Evolutionary conservation across 92 coral and sea anemone species (phyloP).

Genomic region (Porites cylindrica): DNA sequence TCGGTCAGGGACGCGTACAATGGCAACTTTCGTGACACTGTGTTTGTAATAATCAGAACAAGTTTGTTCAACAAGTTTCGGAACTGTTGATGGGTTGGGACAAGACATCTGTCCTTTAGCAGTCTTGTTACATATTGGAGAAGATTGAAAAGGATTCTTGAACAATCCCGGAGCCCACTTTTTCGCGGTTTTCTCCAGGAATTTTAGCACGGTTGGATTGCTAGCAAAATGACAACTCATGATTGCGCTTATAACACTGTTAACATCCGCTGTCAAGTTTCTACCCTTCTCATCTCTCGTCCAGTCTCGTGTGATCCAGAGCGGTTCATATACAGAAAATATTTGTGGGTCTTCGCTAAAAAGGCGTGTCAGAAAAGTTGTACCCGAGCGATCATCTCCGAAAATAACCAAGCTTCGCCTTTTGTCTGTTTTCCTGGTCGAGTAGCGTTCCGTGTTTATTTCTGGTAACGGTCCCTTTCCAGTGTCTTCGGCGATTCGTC

Average conservation of each 20-base stretch:
- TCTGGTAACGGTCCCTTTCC: not conserved
- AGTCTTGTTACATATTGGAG: slow-evolving; percentile 50
- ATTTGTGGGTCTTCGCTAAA: slow-evolving; percentile 42
- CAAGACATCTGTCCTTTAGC: not conserved
- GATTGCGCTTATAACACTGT: slow-evolving; percentile 15
- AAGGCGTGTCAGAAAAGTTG: slow-evolving; percentile 51
- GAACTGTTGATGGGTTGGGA: slow-evolving; percentile 2
- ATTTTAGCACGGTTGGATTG: slow-evolving; percentile 17
- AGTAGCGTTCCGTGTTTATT: not conserved
- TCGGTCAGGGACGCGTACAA: slow-evolving; percentile 55
- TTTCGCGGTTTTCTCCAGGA: slow-evolving; percentile 8
- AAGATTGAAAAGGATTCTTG: slow-evolving; percentile 36
- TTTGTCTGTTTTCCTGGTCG: slow-evolving; percentile 13
- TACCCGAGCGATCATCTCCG: slow-evolving; percentile 62
- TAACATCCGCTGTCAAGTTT: slow-evolving; percentile 13
- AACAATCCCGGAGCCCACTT: slow-evolving; percentile 49
- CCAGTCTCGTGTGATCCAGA: slow-evolving; percentile 46
- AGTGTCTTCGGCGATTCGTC: not conserved
- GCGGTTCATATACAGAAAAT: slow-evolving; percentile 54
- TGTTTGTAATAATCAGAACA: slow-evolving; percentile 39
- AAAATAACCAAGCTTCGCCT: slow-evolving; percentile 55
- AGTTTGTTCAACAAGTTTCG: slow-evolving; percentile 28
- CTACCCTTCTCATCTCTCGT: not conserved
- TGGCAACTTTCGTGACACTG: slow-evolving; percentile 58
- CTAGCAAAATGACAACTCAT: slow-evolving; percentile 39